Percentiles rank a stretch among this genome's conserved stretches.
Conservation (phyloP, 2,113 vertebrate genomes). For the Platysternon megacephalum region DNA sequence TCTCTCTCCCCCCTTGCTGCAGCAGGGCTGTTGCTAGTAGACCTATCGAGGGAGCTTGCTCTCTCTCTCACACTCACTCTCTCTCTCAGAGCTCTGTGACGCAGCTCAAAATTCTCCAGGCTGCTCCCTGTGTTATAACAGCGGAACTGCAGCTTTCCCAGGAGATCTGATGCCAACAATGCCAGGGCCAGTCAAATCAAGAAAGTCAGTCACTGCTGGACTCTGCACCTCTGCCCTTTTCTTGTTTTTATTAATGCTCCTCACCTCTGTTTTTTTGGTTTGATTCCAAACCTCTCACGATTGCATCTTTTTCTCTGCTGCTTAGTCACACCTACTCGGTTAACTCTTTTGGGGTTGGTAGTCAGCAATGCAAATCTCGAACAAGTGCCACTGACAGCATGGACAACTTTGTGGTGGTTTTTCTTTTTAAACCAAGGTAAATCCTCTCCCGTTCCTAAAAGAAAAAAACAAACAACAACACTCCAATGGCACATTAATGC, state of each 20-base stretch:
- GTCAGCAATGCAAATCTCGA: constrained; percentile 48
- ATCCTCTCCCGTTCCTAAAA: constrained; percentile 57
- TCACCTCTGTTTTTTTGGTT: constrained; percentile 65
- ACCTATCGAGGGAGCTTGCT: constrained; percentile 85
- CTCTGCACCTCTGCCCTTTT: constrained; percentile 62
- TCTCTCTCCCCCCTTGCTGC: constrained; percentile 86
- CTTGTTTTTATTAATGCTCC: constrained; percentile 52
- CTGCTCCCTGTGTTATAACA: constrained; percentile 89
- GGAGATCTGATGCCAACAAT: constrained; percentile 82
- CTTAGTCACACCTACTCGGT: constrained; percentile 59
- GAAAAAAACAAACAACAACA: constrained; percentile 48
- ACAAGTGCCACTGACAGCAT: constrained; percentile 58
- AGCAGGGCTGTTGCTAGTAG: constrained; percentile 89
- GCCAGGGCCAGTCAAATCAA: constrained; percentile 82
- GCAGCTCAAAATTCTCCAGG: constrained; percentile 99
- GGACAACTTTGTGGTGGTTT: constrained; percentile 70
- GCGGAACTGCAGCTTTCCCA: constrained; percentile 87
- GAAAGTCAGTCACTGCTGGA: constrained; percentile 71
- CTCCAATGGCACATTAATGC: constrained; percentile 38
- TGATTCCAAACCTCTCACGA: constrained; percentile 54
- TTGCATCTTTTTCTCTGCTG: constrained; percentile 60
- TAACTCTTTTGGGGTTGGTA: constrained; percentile 78
- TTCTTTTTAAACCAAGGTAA: constrained; percentile 64
- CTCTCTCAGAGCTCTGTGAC: constrained; percentile 90
- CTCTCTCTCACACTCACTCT: constrained; percentile 74